These are phyloP conservation scores for Cygnus olor DNA, from an alignment of 2,797 vertebrate species.

Conservation along the genomic window DNA sequence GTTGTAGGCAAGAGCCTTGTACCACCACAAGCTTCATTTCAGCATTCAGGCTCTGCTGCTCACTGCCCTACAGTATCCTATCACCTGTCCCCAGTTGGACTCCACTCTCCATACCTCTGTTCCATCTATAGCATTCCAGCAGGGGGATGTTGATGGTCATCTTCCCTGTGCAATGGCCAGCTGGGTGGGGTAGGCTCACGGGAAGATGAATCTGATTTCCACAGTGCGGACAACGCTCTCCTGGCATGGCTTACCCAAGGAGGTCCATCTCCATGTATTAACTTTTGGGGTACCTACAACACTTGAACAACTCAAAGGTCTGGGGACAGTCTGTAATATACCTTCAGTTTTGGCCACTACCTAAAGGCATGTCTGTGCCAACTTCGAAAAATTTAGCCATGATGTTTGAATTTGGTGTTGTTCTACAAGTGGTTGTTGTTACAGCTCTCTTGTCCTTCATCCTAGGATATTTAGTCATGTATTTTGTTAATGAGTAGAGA, in stretches of 20 bases:
- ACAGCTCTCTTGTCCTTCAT: not conserved
- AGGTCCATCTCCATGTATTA: not conserved
- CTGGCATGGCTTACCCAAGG: not conserved
- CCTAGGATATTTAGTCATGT: not conserved
- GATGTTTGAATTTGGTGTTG: not conserved
- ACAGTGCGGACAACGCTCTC: not conserved
- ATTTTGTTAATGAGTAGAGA: not conserved
- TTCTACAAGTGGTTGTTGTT: not conserved
- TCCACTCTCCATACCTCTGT: not conserved
- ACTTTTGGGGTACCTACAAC: not conserved
- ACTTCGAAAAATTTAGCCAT: not conserved
- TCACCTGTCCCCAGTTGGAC: accelerated
- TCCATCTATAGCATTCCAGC: not conserved
- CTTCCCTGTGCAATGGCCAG: not conserved
- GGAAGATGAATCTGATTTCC: not conserved
- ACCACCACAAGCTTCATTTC: not conserved
- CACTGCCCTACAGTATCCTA: not conserved
- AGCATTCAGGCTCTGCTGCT: not conserved
- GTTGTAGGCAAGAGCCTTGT: not conserved
- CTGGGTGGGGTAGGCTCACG: accelerated
- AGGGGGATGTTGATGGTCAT: not conserved
- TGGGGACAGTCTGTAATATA: not conserved
- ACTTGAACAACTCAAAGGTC: not conserved
- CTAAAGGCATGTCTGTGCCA: not conserved
- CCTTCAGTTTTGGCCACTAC: not conserved